A percentile compares a stretch with the other conserved stretches of the same genome.
These are phyloP conservation scores for Cyanoderma ruficeps DNA, from an alignment of 2,113 vertebrate species.

Conservation along the genomic window DNA sequence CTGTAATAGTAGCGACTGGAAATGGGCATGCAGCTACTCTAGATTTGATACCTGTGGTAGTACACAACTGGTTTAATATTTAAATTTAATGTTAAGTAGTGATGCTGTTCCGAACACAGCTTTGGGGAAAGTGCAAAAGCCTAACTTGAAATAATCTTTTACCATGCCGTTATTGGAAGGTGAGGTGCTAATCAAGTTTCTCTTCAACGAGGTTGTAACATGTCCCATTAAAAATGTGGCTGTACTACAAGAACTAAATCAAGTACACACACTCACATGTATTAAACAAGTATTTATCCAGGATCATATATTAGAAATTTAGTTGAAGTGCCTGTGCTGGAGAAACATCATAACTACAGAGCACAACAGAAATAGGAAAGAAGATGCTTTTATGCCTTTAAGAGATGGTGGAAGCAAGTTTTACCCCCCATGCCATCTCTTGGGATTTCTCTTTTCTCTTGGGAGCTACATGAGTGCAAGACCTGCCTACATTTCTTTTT, in stretches of 20 bases:
- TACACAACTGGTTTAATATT: not conserved
- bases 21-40: not conserved
- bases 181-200: not conserved
- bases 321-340: not conserved
- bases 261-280: not conserved
- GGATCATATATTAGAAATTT: not conserved
- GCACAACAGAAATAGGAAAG: not conserved
- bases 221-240: not conserved
- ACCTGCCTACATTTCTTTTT: not conserved
- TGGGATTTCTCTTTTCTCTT: not conserved
- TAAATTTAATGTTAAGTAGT: not conserved
- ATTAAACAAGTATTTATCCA: not conserved
- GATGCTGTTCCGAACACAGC: not conserved
- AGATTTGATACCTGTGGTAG: not conserved
- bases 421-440: not conserved
- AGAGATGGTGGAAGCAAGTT: not conserved
- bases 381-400: not conserved
- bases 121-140: not conserved
- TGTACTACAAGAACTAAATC: not conserved
- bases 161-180: not conserved
- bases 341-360: not conserved
- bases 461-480: conserved; percentile 4
- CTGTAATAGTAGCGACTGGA: not conserved
- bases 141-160: not conserved
- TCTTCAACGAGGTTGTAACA: not conserved